Percentiles rank a stretch among this genome's conserved stretches.
phyloP scores from a whole-genome alignment of 2,888 invertebrate genomes.

The Cylindroiulus punctatus region DNA sequence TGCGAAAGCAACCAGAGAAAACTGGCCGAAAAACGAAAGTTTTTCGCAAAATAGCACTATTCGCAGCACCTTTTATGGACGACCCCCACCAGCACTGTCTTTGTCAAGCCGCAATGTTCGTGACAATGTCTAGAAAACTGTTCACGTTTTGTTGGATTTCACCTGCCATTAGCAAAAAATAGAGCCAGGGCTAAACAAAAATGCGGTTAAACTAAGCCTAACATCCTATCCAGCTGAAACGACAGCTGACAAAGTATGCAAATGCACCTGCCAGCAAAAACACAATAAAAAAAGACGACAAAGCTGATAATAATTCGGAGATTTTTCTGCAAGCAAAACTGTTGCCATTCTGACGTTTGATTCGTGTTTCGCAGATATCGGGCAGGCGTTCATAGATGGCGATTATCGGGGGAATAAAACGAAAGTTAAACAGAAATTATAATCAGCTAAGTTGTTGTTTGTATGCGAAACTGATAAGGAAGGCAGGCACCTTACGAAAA shows the following conservation, averaged over 20 bases:
- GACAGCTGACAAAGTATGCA: conserved; percentile 23
- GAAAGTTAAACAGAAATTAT: conserved; percentile 2
- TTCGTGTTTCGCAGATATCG: neutral
- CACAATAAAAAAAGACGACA: neutral
- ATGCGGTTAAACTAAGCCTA: conserved; percentile 9
- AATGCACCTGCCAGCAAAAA: neutral
- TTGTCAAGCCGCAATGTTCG: too few relatives aligned
- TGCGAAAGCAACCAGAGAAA: too few relatives aligned
- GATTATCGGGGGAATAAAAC: neutral
- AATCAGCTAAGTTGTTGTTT: conserved; percentile 4
- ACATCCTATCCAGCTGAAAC: conserved; percentile 24
- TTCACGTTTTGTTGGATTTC: neutral
- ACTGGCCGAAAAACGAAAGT: too few relatives aligned
- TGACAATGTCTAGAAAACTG: neutral
- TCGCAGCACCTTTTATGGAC: too few relatives aligned
- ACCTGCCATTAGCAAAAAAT: neutral
- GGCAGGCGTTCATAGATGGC: neutral
- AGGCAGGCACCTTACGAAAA: neutral
- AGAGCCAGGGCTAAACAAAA: neutral
- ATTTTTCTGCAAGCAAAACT: neutral
- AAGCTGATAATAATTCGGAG: neutral
- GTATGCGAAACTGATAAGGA: neutral
- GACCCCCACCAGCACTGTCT: too few relatives aligned
- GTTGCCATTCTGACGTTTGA: neutral
- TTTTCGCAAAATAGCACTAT: too few relatives aligned